Evolutionary conservation across 2,888 invertebrate genomes (phyloP).

Genomic region (Megastigmus dorsalis): DNA sequence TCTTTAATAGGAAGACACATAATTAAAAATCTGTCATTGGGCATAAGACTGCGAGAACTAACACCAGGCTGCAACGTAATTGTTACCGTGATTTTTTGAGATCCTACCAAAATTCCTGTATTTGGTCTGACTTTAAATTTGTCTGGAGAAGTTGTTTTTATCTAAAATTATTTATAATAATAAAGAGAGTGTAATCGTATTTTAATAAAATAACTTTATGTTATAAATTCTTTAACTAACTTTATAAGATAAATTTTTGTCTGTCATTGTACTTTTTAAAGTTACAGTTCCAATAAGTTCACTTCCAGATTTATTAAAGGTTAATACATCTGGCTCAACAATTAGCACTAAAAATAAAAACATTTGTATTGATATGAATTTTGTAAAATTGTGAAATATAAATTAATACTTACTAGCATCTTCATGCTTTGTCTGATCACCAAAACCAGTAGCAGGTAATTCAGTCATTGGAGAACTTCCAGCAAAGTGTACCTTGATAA

Average conservation of each 20-base stretch:
- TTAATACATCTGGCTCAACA: constrained; percentile 79
- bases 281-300: constrained; percentile 82
- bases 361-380: constrained; percentile 17
- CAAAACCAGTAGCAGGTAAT: constrained; percentile 65
- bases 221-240: constrained; percentile 70
- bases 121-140: constrained; percentile 95
- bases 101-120: constrained; percentile 83
- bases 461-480: constrained; percentile 78
- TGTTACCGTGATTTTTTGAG: constrained; percentile 79
- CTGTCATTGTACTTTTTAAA: constrained; percentile 80
- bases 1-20: constrained; percentile 85
- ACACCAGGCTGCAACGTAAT: constrained; percentile 87
- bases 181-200: neutral
- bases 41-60: constrained; percentile 80
- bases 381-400: neutral
- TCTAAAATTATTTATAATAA: constrained; percentile 75
- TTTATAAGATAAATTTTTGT: constrained; percentile 81
- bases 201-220: constrained; percentile 32
- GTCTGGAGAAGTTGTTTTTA: constrained; percentile 96
- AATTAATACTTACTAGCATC: constrained; percentile 62
- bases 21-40: constrained; percentile 89
- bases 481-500: constrained; percentile 80
- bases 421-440: constrained; percentile 64
- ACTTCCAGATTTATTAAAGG: constrained; percentile 81
- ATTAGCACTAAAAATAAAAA: constrained; percentile 64